Evolutionary conservation across 2,797 vertebrate species (phyloP), one percentile per base, ranked within the genome.

Genomic region (Oceanodroma leucorhoa): DNA sequence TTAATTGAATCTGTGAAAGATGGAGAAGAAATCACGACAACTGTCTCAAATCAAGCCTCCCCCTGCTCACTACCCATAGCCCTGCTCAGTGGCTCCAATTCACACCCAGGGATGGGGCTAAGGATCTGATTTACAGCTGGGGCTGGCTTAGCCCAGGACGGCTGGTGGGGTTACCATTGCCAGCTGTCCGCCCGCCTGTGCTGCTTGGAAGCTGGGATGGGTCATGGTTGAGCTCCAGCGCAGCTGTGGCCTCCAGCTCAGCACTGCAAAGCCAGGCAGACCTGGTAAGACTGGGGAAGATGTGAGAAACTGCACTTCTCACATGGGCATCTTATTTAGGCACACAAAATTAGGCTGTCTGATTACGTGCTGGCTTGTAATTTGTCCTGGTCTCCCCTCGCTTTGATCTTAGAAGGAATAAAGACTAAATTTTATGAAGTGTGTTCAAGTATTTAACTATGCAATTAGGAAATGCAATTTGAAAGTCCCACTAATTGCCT

Each of bases 401-500:
- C 72, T 71, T 96, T 89, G 84, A 90, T 92, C 69, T 72, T 60
- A 55, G 62, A 88, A 79, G 43, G 70, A 90, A 79, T 48, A 70
- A 79, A 81, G 61, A 69, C 62, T 69, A 65, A 62, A 82, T 79
- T 87, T 93, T 64, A 79, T 53, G 12, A 87, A 66, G n/a, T 53
- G 17, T 60, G 16, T 73, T 87, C 51, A 67, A 53, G 40, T 79
- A 87, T 76, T 95, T 86, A 79, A 76, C 10, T 34, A 62, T 38
- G 72, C 71, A 94, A 90, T 90, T 86, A 91, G 48, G 67, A 83
- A 86, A 86, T 62, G 70, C 32, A 84, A 30, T 86, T 26, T 92
- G 73, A 87, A 95, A 89, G 64, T 84, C 66, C 50, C 45, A 57
- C 26, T 85, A 94, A 94, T 88, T 90, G 62, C 62, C 48, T 84